Base-by-base conservation (phyloP, 1,140 invertebrate genomes). In the Octopus sinensis region DNA sequence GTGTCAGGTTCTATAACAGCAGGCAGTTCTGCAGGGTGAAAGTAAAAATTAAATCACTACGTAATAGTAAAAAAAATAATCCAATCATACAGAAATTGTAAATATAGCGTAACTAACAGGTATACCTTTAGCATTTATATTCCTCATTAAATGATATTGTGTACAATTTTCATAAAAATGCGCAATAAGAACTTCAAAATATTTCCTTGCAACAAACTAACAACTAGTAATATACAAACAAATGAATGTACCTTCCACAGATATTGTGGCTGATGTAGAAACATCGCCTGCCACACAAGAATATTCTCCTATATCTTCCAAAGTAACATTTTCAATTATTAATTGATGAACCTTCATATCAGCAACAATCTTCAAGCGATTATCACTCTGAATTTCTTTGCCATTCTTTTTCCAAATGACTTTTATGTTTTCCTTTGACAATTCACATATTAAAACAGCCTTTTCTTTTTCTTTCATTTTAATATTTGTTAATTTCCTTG, bases 331-430 rank as follows among this genome's bases (percentile, higher is more conserved):
- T 10, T 83, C 81, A 53, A 88, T 80, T n/a, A 85, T 80, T 23
- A 88, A 82, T 56, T 83, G 82, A 54, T 87, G 87, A 71, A 81
- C 79, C 17, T 84, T 83, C 5, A 84, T 81, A 62, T 88, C 86
- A n/a, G 81, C 79, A 13, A 82, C 82, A 86, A 94, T 93, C 56
- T 89, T 79, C 56, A 87, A 81, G 79, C 86, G 87, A 7, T 88
- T 84, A 52, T 83, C 84, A 17, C 87, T 86, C 78, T 84, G 83
- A 23, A 92, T 80, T 83, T 89, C 87, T 77, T 89, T 84, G 6
- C 93, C 93, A 91, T 87, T 83, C 80, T 88, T 89, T 43, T 87
- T 79, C 90, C 90, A 91, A 75, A 86, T 88, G 54, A 89, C 87
- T 30, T 86, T 83, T 17, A 85, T 83, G 82, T 88, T 84, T 73